These are phyloP conservation scores for Catamblyrhynchus diadema DNA, from an alignment of 2,797 vertebrate genomes.

Conservation along the genomic window DNA sequence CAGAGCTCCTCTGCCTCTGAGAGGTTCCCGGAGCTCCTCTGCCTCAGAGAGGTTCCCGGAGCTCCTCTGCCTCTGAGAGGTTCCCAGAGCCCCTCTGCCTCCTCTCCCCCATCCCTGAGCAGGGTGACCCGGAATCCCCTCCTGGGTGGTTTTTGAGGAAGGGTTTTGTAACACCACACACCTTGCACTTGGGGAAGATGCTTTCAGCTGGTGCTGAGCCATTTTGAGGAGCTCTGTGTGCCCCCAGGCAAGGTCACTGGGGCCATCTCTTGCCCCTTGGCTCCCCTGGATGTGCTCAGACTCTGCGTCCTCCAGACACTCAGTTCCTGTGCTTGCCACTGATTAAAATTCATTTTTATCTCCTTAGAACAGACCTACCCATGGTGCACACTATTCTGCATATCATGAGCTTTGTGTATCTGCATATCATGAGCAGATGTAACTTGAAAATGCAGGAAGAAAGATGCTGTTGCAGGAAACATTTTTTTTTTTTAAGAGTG, in stretches of 20 bases:
- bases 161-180: background rate
- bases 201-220: background rate
- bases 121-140: background rate
- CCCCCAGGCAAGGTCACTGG: background rate
- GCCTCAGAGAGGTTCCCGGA: too few relatives aligned
- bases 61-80: too few relatives aligned
- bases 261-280: background rate
- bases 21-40: too few relatives aligned
- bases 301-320: background rate
- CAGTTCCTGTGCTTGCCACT: background rate
- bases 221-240: fast-evolving
- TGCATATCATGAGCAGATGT: too few relatives aligned
- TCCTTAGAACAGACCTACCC: background rate
- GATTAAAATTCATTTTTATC: background rate
- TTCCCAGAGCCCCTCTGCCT: background rate
- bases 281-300: background rate
- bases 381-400: background rate
- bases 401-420: background rate
- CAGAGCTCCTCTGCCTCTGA: too few relatives aligned
- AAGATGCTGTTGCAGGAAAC: background rate
- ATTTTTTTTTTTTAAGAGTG: background rate
- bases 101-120: background rate
- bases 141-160: background rate
- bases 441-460: background rate
- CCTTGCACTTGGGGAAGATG: background rate